Conservation (phyloP, 2,113 vertebrate genomes). For the Cyanoramphus novaezelandiae region DNA sequence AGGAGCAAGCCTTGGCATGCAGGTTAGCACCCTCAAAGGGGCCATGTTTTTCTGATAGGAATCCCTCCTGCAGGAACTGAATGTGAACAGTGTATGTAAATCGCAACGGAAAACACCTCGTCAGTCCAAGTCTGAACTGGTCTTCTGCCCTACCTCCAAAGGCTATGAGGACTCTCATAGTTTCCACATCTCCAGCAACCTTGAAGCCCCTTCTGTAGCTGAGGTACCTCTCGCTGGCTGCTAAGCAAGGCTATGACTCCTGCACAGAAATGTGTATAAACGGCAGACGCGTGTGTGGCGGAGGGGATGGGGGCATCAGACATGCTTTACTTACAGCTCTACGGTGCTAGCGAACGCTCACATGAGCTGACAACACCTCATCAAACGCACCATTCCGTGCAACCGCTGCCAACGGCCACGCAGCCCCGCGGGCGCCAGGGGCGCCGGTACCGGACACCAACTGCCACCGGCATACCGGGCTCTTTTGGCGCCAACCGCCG, state of each 20-base stretch:
- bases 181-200: neutral
- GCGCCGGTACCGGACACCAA: fast-evolving
- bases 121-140: neutral
- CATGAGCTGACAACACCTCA: neutral
- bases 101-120: neutral
- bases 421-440: neutral
- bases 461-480: fast-evolving
- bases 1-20: neutral
- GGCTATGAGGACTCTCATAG: neutral
- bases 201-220: neutral
- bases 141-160: neutral
- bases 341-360: neutral
- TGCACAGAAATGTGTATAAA: neutral
- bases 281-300: fast-evolving
- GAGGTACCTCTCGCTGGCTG: neutral
- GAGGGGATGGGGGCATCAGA: neutral
- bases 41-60: neutral
- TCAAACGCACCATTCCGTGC: neutral
- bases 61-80: neutral
- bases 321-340: neutral
- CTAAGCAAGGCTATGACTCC: neutral
- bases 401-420: neutral
- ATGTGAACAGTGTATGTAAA: neutral
- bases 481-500: neutral
- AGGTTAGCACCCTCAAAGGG: neutral